Percentiles rank a stretch among this genome's conserved stretches.
Evolutionary conservation across 2,113 vertebrate species (phyloP).

Genomic region (Hydrolagus affinis): DNA sequence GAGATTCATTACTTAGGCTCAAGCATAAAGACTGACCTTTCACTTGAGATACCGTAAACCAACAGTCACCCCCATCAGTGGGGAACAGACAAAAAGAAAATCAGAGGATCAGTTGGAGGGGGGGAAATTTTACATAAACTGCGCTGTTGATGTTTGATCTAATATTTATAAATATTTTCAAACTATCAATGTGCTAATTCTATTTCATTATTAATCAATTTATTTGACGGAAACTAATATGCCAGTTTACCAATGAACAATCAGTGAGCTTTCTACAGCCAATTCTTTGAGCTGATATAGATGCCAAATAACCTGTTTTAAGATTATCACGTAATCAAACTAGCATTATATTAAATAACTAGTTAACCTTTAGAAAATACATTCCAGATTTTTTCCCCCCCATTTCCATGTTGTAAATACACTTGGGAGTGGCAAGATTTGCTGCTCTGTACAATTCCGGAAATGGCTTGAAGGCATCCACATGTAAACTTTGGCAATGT

Average conservation of each 20-base stretch:
- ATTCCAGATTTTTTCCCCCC: neutral
- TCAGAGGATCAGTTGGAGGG: neutral
- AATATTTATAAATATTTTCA: neutral
- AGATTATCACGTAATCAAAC: neutral
- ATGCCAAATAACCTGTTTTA: neutral
- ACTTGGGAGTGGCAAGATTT: slow-evolving; percentile 6
- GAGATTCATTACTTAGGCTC: neutral
- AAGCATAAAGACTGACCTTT: neutral
- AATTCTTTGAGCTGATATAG: neutral
- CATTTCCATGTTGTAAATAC: neutral
- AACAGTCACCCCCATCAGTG: neutral
- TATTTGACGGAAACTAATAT: neutral
- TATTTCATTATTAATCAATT: neutral
- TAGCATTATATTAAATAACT: neutral
- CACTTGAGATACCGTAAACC: neutral
- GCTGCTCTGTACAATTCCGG: slow-evolving; percentile 26
- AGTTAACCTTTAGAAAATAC: neutral
- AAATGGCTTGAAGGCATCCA: slow-evolving; percentile 27
- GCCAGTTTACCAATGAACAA: neutral
- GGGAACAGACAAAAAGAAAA: neutral
- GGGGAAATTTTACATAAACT: neutral
- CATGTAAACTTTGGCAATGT: slow-evolving; percentile 28
- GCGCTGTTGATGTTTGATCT: too few relatives aligned
- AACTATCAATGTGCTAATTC: neutral
- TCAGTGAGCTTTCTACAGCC: too few relatives aligned